phyloP scores from a whole-genome alignment of 2,888 invertebrate species.

The Drosophila pseudotalamancana region DNA sequence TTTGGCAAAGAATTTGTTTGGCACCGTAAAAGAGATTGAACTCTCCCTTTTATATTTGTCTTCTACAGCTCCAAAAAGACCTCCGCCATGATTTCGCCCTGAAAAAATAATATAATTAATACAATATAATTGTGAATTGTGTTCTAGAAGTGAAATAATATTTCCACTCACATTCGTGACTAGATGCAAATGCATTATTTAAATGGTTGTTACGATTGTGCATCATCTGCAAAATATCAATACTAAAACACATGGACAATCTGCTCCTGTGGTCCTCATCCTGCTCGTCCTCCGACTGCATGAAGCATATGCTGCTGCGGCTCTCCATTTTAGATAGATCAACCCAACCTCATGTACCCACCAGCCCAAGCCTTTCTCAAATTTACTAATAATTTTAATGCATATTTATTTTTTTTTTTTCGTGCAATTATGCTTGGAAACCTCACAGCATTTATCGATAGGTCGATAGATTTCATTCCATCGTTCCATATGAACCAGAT shows the following conservation, averaged over 20 bases:
- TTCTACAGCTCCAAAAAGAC: conserved; percentile 20
- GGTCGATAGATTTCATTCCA: background rate
- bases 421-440: background rate
- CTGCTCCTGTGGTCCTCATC: conserved; percentile 19
- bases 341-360: background rate
- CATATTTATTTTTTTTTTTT: conserved; percentile 6
- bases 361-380: background rate
- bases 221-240: conserved; percentile 39
- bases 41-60: conserved; percentile 4
- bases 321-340: conserved; percentile 25
- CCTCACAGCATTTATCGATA: background rate
- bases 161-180: conserved; percentile 29
- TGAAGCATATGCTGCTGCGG: conserved; percentile 17
- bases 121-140: background rate
- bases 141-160: background rate
- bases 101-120: background rate
- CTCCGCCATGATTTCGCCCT: conserved; percentile 53
- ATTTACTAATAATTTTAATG: conserved; percentile 12
- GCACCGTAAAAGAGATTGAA: conserved; percentile 24
- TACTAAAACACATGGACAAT: conserved; percentile 52
- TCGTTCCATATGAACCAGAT: background rate
- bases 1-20: conserved; percentile 42
- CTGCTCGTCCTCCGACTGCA: conserved; percentile 6
- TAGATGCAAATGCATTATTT: background rate
- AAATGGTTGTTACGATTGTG: background rate